Evolutionary conservation across 2,797 vertebrate species (phyloP).

Genomic region (Hyperoplus immaculatus): DNA sequence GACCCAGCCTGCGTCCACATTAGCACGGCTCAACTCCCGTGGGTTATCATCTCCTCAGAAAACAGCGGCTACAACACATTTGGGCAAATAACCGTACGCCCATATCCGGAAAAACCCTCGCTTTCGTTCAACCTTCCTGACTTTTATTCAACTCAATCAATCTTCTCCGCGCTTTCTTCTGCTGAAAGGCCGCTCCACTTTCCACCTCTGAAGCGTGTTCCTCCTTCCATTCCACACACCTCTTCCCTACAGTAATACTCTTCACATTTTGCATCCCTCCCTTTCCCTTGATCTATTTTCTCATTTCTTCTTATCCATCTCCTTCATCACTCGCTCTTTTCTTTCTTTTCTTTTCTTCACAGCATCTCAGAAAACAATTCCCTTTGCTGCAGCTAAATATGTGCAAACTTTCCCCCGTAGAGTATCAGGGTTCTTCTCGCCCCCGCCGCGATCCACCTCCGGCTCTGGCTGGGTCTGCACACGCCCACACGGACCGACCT

Average conservation of each 20-base stretch:
- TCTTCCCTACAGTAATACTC: slow-evolving; percentile 32
- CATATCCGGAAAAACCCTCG: slow-evolving; percentile 48
- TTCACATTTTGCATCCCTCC: slow-evolving; percentile 35
- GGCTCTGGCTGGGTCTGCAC: slow-evolving; percentile 46
- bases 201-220: slow-evolving; percentile 32
- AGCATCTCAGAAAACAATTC: slow-evolving; percentile 28
- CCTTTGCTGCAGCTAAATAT: slow-evolving; percentile 40
- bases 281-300: slow-evolving; percentile 37
- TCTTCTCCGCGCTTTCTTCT: slow-evolving; percentile 35
- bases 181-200: slow-evolving; percentile 32
- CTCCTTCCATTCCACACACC: slow-evolving; percentile 43
- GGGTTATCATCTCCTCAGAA: slow-evolving; percentile 59
- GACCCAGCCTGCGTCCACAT: slow-evolving; percentile 74
- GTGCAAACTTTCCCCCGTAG: slow-evolving; percentile 40
- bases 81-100: slow-evolving; percentile 64
- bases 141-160: slow-evolving; percentile 65
- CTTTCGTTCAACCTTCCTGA: slow-evolving; percentile 55
- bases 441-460: slow-evolving; percentile 49
- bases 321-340: slow-evolving; percentile 15
- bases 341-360: slow-evolving; percentile 26
- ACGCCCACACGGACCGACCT: slow-evolving; percentile 49
- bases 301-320: slow-evolving; percentile 40
- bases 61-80: slow-evolving; percentile 62
- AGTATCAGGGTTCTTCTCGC: slow-evolving; percentile 33
- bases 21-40: slow-evolving; percentile 74